These are phyloP conservation scores for Amitus sp. DNA, from an alignment of 2,888 invertebrate genomes.

Conservation along the genomic window DNA sequence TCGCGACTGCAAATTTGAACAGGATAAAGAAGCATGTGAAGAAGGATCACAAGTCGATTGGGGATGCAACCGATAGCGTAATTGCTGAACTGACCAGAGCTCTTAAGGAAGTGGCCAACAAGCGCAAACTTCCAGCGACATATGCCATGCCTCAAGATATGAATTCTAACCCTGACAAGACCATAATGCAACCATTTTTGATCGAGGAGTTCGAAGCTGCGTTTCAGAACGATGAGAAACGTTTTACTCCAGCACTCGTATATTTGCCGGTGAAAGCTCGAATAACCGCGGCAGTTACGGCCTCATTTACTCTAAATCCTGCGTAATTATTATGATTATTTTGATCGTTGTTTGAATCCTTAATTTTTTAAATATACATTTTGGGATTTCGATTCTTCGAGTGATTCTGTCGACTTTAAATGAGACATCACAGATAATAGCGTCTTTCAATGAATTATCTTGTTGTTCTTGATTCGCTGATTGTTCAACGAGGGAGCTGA, in stretches of 20 bases:
- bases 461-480: no score
- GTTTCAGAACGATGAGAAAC: conserved; percentile 58
- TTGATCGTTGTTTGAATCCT: no score
- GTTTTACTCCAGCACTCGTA: conserved; percentile 91
- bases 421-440: no score
- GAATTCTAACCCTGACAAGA: conserved; percentile 67
- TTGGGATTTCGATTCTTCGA: no score
- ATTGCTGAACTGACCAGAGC: conserved; percentile 67
- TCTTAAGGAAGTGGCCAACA: conserved; percentile 69
- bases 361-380: no score
- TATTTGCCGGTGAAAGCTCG: conserved; percentile 93
- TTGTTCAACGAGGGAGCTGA: no score
- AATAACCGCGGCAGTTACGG: conserved; percentile 85
- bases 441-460: no score
- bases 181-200: conserved; percentile 94
- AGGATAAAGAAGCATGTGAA: conserved; percentile 66
- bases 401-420: no score
- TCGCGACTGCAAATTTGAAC: conserved; percentile 59
- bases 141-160: conserved; percentile 73
- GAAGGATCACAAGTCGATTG: conserved; percentile 64
- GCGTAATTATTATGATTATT: conserved; percentile 70
- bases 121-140: conserved; percentile 71
- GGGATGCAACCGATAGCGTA: conserved; percentile 61
- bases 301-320: conserved; percentile 93
- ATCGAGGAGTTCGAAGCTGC: conserved; percentile 74